Base-by-base conservation (phyloP, 2,888 invertebrate species). In the Zhuqinia jingwanae region DNA sequence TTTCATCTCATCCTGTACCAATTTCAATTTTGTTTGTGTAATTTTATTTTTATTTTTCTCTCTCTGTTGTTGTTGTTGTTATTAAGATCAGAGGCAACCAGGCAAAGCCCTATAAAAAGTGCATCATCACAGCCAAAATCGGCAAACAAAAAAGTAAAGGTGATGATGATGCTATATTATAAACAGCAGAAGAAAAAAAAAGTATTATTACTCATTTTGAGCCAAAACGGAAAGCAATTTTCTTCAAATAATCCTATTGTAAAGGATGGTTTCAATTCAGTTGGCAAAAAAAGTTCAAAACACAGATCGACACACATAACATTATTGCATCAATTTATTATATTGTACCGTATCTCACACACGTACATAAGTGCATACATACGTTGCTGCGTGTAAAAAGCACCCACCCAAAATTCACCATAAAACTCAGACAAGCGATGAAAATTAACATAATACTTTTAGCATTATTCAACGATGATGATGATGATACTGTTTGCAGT, bases 331-430 rank as follows among this genome's bases (percentile, higher is more conserved):
- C 17, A 20, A 3, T 22, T 22, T 2, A 25, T 30, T 30, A n/a
- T n/a, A 63, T 63, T 63, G 30, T 63, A 63, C 30, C 63, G 63
- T 63, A 75, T 53, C 30, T 77, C 77, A 45, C 60, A 45, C 77
- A 17, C 25, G 22, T 20, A 77, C 60, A 47, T 70, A 42, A 56
- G 17, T 27, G 20, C 17, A 80, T 78, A 17, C 13, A 13, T 68
- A 53, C 22, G 30, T 30, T 45, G 56, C 25, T 68, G 47, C 20
- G 73, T 73, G 73, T 58, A 82, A 75, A 82, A 17, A 56, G 83
- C 83, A 83, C 76, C 63, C 83, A 77, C 83, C 83, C 83, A 82
- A 83, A 76, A 65, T 68, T 83, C 76, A 36, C 83, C 83, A 83
- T 83, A 83, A 83, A 83, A 77, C 56, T 63, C 53, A 83, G 68